Evolutionary conservation across 2,888 invertebrate species (phyloP), one percentile per base, ranked within the genome.

Genomic region (Carpatolechia fugitivella): DNA sequence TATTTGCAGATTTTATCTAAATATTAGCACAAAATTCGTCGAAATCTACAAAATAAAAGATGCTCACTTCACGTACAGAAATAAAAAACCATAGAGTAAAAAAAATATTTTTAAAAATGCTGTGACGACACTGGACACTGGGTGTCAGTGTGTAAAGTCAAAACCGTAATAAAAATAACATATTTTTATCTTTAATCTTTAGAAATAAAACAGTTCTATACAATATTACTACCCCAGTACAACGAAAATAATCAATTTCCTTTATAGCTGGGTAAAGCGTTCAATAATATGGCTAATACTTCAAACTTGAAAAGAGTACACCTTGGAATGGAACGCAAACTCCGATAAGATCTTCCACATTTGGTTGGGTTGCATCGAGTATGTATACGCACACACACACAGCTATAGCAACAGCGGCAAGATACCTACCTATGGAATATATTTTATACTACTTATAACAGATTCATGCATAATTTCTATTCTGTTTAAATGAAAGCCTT

Each of bases 351-450:
- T 67, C 74, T 74, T 66, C 67, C 67, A 62, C 76, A 87, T 66
- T 85, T 72, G 68, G 79, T 71, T 66, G 87, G 78, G 51, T 85
- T 76, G 74, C 73, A 81, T 61, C 67, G 64, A 64, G 64, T 74
- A 30, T 31, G 13, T 48, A 44, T 58, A 66, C 68, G 72, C 61
- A 63, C 57, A 70, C 70, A 79, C 69, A 84, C 77, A 82, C 71
- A 78, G 79, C 61, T 69, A 81, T 63, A 78, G 80, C 85, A 87
- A 85, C 83, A 88, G 88, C 89, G 89, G 87, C 88, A 86, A 78
- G 11, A 29, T 11, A 33, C n/a, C 1, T 44, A 44, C n/a, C 24
- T 20, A 24, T 84, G 77, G 74, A 76, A 80, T 80, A 78, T 77
- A 70, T 69, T 73, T 62, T 70, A 70, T 68, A 68, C 58, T 64